Percentiles rank a stretch among this genome's conserved stretches.
Evolutionary conservation across 2,113 vertebrate species (phyloP).

Genomic region (Copsychus sechellarum): DNA sequence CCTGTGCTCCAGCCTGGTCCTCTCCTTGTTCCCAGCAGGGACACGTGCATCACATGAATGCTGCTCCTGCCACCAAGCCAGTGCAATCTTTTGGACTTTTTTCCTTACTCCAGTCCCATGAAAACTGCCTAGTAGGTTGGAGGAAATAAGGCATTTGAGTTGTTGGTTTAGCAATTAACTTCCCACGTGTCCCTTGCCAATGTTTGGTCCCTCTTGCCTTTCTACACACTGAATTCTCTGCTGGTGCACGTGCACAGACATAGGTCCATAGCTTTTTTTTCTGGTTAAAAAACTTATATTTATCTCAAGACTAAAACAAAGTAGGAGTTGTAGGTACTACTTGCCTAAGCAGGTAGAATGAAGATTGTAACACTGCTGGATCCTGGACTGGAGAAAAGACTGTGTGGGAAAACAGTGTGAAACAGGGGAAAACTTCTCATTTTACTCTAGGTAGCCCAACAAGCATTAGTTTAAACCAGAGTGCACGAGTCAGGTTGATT

Average conservation of each 20-base stretch:
- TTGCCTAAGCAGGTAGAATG: background rate
- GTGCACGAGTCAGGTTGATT: background rate
- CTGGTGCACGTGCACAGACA: fast-evolving
- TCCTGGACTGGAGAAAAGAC: background rate
- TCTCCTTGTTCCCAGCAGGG: background rate
- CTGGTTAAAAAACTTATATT: background rate
- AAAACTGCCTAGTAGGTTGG: background rate
- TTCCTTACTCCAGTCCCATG: background rate
- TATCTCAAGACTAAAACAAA: background rate
- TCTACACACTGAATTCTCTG: background rate
- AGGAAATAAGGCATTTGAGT: background rate
- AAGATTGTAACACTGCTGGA: background rate
- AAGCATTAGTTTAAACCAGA: background rate
- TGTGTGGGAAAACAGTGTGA: background rate
- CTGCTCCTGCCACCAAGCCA: background rate
- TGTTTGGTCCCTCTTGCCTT: background rate
- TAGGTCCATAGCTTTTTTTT: background rate
- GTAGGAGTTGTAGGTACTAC: background rate
- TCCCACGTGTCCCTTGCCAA: background rate
- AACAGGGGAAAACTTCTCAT: background rate
- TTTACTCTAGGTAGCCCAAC: background rate
- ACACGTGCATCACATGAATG: background rate
- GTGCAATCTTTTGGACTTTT: background rate
- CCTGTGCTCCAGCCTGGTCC: background rate
- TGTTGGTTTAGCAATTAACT: background rate